Conservation (phyloP, 1,140 invertebrate genomes). For the Pristionchus pacificus region DNA sequence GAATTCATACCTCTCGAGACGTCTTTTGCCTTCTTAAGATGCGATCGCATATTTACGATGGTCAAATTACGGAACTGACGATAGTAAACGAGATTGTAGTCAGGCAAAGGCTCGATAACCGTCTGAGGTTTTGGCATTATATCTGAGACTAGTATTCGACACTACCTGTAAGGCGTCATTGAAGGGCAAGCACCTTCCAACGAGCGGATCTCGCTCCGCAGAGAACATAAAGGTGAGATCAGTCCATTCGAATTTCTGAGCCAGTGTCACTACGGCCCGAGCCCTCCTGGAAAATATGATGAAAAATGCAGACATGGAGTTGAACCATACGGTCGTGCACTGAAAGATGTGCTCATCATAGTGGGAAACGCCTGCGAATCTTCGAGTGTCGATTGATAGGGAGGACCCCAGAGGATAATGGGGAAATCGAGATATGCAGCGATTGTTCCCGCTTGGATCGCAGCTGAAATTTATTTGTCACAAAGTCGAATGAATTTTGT, state of each 20-base stretch:
- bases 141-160: background rate
- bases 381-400: slow-evolving; percentile 25
- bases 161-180: slow-evolving; percentile 31
- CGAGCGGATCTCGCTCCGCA: slow-evolving; percentile 16
- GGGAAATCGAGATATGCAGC: slow-evolving; percentile 40
- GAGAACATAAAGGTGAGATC: slow-evolving; percentile 34
- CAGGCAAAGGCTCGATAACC: background rate
- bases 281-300: slow-evolving; percentile 23
- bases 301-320: background rate
- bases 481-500: background rate
- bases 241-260: slow-evolving; percentile 29
- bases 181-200: slow-evolving; percentile 27
- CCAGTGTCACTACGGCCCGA: slow-evolving; percentile 22
- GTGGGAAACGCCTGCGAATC: slow-evolving; percentile 29
- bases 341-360: slow-evolving; percentile 26
- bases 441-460: slow-evolving; percentile 22
- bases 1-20: slow-evolving; percentile 6
- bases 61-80: slow-evolving; percentile 19
- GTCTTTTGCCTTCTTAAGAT: slow-evolving; percentile 24
- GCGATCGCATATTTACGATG: slow-evolving; percentile 15
- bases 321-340: slow-evolving; percentile 21
- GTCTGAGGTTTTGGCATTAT: background rate
- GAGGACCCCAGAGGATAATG: slow-evolving; percentile 38
- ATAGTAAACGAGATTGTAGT: slow-evolving; percentile 14
- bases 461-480: slow-evolving; percentile 15